Conservation (phyloP, 1,140 invertebrate species). For the Melitaea cinxia region DNA sequence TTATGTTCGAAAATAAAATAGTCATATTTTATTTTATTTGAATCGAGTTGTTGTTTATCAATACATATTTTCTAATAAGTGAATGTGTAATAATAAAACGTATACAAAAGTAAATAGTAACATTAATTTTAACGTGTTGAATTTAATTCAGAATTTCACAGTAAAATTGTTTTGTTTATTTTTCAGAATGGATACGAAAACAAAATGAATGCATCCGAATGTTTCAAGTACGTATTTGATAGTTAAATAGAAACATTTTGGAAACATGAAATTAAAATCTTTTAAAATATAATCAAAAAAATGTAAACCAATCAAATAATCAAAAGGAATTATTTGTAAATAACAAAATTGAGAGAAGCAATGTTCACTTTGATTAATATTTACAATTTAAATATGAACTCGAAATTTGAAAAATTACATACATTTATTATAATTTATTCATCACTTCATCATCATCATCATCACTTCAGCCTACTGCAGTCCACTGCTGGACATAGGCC, state of each 20-base stretch:
- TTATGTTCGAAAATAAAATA: no score
- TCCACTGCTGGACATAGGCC: no score
- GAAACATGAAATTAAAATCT: background rate
- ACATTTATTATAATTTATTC: background rate
- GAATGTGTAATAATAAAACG: no score
- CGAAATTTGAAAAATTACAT: background rate
- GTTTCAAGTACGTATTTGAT: constrained; percentile 65
- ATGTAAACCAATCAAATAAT: background rate
- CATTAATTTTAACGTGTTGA: no score
- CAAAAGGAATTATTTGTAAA: background rate
- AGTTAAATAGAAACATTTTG: background rate
- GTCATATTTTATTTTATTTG: background rate
- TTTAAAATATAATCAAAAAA: background rate
- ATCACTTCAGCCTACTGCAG: no score
- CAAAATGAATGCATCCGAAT: constrained; percentile 73
- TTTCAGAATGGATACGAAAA: constrained; percentile 74
- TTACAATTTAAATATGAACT: background rate
- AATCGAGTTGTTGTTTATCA: no score
- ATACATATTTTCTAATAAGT: no score
- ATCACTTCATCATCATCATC: background rate
- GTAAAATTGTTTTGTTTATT: constrained; percentile 21
- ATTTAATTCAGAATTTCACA: no score
- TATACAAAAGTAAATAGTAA: no score
- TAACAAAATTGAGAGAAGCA: background rate
- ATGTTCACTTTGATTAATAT: background rate